Conservation (phyloP, 2,113 vertebrate species). For the Ivindomyrus marchei region DNA sequence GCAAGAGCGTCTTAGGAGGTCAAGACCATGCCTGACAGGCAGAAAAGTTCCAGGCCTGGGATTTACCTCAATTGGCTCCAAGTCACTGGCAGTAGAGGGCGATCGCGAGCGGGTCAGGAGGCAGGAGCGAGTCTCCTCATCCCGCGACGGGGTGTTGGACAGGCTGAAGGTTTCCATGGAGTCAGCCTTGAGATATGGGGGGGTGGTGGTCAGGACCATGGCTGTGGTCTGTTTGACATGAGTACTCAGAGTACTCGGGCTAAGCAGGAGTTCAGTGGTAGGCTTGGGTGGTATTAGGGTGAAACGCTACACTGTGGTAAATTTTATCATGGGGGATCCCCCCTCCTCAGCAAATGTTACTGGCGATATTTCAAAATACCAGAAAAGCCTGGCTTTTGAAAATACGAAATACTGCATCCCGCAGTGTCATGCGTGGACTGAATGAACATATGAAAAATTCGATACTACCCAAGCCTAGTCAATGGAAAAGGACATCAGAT, state of each 20-base stretch:
- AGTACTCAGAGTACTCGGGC: neutral
- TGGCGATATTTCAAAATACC: neutral
- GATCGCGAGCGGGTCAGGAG: slow-evolving; percentile 77
- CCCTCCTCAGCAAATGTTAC: neutral
- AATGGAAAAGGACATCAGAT: neutral
- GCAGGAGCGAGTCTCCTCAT: slow-evolving; percentile 75
- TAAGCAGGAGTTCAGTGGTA: neutral
- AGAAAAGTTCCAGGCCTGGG: neutral
- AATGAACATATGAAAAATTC: neutral
- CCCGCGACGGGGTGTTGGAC: slow-evolving; percentile 80
- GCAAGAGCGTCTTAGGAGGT: neutral
- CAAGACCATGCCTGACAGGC: neutral
- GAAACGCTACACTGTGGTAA: neutral
- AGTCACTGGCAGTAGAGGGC: slow-evolving; percentile 80
- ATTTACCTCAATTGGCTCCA: slow-evolving; percentile 80
- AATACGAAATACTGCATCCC: neutral
- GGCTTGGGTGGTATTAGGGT: neutral
- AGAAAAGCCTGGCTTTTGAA: neutral
- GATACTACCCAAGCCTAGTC: neutral
- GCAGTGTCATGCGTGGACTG: neutral
- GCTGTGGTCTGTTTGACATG: neutral
- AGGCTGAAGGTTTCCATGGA: slow-evolving; percentile 82
- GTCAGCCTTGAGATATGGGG: slow-evolving; percentile 65
- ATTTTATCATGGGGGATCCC: neutral
- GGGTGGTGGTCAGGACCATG: neutral